Evolutionary conservation across 2,797 vertebrate species (phyloP).

Genomic region (Lateolabrax maculatus): DNA sequence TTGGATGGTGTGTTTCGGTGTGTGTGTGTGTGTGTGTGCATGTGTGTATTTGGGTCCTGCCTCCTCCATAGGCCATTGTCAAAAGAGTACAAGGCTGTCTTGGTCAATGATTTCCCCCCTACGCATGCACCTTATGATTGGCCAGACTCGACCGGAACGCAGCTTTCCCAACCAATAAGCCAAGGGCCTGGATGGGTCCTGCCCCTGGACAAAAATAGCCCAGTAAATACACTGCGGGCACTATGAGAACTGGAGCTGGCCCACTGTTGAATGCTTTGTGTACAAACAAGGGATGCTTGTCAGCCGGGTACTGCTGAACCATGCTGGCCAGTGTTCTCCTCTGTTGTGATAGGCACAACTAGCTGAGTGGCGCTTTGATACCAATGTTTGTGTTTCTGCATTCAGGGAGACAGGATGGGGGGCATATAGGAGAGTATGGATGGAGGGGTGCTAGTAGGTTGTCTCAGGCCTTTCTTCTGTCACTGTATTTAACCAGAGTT

Average conservation of each 20-base stretch:
- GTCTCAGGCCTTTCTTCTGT: too few relatives aligned
- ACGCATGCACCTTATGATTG: conserved; percentile 62
- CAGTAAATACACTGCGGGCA: conserved; percentile 85
- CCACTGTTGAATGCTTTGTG: conserved; percentile 77
- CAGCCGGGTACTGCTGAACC: conserved; percentile 67
- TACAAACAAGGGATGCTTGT: conserved; percentile 84
- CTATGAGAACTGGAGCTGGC: conserved; percentile 75
- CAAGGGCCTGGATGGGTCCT: conserved; percentile 59
- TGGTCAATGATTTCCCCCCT: conserved; percentile 71
- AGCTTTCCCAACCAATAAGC: conserved; percentile 74
- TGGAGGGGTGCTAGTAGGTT: conserved; percentile 10
- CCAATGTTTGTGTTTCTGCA: conserved; percentile 49
- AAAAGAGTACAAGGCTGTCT: conserved; percentile 68
- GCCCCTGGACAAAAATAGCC: conserved; percentile 82
- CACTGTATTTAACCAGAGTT: too few relatives aligned
- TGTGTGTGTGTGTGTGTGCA: not conserved
- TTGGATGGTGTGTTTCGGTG: conserved; percentile 30
- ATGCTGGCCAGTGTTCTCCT: conserved; percentile 61
- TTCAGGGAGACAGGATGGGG: conserved; percentile 27
- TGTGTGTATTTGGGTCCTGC: conserved; percentile 29
- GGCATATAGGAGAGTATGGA: not conserved
- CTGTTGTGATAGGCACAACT: conserved; percentile 68
- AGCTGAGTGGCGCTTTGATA: conserved; percentile 59
- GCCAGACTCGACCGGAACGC: conserved; percentile 60
- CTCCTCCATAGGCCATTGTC: conserved; percentile 65